Evolutionary conservation across 2,888 invertebrate genomes (phyloP).

Genomic region (Eupeodes latifasciatus): DNA sequence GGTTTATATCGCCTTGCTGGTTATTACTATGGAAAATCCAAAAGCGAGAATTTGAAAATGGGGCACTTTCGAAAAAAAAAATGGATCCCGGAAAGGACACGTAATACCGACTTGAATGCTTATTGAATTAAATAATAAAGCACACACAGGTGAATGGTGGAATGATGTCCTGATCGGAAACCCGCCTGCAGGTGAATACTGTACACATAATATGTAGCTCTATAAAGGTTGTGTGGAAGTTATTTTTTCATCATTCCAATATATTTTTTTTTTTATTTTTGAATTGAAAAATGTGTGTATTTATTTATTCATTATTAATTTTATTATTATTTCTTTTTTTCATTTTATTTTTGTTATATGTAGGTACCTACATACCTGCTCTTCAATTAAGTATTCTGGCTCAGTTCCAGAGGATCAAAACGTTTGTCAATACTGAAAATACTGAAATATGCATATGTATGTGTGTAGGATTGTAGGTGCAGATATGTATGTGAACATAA

Average conservation of each 20-base stretch:
- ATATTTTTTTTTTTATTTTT: conserved; percentile 3
- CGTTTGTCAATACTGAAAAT: conserved; percentile 67
- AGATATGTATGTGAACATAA: background rate
- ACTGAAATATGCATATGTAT: background rate
- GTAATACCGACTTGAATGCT: conserved; percentile 59
- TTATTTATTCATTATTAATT: conserved; percentile 73
- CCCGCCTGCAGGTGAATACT: background rate
- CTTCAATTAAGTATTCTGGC: conserved; percentile 64
- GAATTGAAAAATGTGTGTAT: conserved; percentile 62
- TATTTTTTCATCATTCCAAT: background rate
- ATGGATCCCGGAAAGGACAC: conserved; percentile 36
- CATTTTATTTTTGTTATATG: background rate
- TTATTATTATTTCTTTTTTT: conserved; percentile 65
- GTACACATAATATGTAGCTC: background rate
- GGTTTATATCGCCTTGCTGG: background rate
- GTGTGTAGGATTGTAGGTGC: background rate
- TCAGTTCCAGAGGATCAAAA: conserved; percentile 69
- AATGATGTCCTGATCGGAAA: conserved; percentile 15
- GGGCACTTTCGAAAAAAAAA: conserved; percentile 17
- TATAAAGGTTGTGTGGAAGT: background rate
- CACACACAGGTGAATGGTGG: conserved; percentile 66
- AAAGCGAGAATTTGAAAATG: conserved; percentile 44
- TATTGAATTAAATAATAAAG: conserved; percentile 72
- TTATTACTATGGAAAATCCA: conserved; percentile 45
- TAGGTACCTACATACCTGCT: conserved; percentile 15